These are phyloP conservation scores for Discoglossus pictus DNA, from an alignment of 2,797 vertebrate genomes.

Conservation along the genomic window DNA sequence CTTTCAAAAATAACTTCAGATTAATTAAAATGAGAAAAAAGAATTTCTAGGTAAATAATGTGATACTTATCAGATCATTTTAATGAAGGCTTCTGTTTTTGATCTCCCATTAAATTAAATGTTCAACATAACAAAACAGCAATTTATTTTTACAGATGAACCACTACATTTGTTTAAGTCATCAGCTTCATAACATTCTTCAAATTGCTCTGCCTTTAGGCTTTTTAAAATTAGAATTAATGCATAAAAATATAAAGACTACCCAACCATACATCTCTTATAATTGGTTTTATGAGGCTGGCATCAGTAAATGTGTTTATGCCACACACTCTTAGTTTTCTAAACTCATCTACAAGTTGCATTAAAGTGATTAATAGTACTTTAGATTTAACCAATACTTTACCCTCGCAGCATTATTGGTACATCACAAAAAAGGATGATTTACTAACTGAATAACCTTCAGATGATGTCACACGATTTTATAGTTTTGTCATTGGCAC, in stretches of 20 bases:
- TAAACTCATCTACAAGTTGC: constrained; percentile 7
- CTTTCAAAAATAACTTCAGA: neutral
- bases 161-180: constrained; percentile 35
- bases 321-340: constrained; percentile 4
- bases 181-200: constrained; percentile 30
- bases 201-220: constrained; percentile 45
- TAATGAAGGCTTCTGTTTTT: constrained; percentile 6
- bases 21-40: constrained; percentile 2
- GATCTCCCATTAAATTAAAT: constrained; percentile 33
- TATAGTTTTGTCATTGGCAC: too few species aligned
- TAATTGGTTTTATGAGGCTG: constrained; percentile 41
- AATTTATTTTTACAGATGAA: constrained; percentile 43
- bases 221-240: constrained; percentile 45
- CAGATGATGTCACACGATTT: too few species aligned
- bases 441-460: too few species aligned
- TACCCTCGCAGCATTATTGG: too few species aligned
- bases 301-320: constrained; percentile 24
- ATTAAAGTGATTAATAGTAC: neutral
- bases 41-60: neutral
- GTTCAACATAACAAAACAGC: constrained; percentile 29
- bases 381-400: neutral
- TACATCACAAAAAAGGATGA: too few species aligned
- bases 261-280: constrained; percentile 37
- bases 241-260: constrained; percentile 47
- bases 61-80: constrained; percentile 12